Conservation (phyloP, 2,888 invertebrate species). For the Rhaphigaster nebulosa region DNA sequence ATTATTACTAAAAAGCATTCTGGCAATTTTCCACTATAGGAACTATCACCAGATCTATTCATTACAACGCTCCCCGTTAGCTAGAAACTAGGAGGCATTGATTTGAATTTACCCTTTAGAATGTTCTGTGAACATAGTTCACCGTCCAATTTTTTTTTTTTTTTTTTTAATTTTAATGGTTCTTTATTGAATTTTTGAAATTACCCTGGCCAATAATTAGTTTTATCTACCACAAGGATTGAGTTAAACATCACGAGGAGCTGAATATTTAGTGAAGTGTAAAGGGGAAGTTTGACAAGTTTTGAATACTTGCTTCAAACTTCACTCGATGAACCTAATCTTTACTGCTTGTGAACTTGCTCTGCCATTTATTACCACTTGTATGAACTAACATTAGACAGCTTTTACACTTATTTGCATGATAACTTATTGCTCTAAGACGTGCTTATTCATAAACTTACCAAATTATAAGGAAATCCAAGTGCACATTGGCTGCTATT, state of each 20-base stretch:
- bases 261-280: constrained; percentile 26
- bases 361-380: constrained; percentile 10
- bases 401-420: constrained; percentile 25
- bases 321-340: constrained; percentile 8
- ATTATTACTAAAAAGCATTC: no score
- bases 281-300: constrained; percentile 9
- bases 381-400: neutral
- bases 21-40: no score
- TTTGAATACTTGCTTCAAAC: constrained; percentile 38
- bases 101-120: no score
- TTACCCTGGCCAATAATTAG: neutral
- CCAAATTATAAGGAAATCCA: neutral
- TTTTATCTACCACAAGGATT: neutral
- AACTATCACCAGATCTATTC: no score
- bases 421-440: neutral
- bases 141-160: no score
- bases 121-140: no score
- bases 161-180: no score
- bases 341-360: neutral
- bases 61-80: no score
- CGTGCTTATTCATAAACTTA: constrained; percentile 5
- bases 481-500: neutral
- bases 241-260: neutral
- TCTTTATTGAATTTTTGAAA: neutral
- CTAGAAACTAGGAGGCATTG: no score